Base-by-base conservation (phyloP, 2,797 vertebrate genomes). In the Linurgus olivaceus region DNA sequence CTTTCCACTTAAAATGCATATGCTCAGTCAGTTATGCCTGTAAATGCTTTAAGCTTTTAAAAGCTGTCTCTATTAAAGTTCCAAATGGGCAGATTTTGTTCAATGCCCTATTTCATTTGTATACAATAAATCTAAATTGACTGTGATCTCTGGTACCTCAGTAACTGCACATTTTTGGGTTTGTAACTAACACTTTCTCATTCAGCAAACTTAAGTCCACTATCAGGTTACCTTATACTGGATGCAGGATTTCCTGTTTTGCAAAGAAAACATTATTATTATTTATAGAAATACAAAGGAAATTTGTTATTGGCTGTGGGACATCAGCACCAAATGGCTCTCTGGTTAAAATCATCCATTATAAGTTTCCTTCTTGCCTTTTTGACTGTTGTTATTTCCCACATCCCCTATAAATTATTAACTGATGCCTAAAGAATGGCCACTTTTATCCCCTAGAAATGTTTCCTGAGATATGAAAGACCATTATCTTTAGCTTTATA, bases 231-330 rank as follows among this genome's bases (percentile, higher is more conserved):
- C 82, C 55, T 75, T 86, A n/a, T 80, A 58, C 62, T 75, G 58
- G 42, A 88, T 75, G 91, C 3, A 2, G 42, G 29, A 75, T 72
- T 90, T 93, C 75, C 82, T 90, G 66, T 90, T 95, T 92, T 72
- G 66, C 44, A 58, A 86, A 88, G 82, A 86, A 77, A 96, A 85
- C 24, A 33, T 51, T 91, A 55, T 77, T 88, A 55, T 75, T 95
- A 81, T 86, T 95, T 86, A 78, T 81, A 88, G 88, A 93, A 94
- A 88, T 38, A 66, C 25, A 48, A 59, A 86, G 82, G 70, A 90
- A 86, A 83, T 86, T 45, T 77, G 45, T 86, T 90, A 80, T 25
- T 94, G 54, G 44, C 31, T 57, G 44, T 3, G 7, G 54, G 50
- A 94, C 57, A 83, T 55, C 61, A 86, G 52, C 76, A 77, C 38